Conservation (phyloP, 2,113 vertebrate genomes). For the Herpetotheres cachinnans region DNA sequence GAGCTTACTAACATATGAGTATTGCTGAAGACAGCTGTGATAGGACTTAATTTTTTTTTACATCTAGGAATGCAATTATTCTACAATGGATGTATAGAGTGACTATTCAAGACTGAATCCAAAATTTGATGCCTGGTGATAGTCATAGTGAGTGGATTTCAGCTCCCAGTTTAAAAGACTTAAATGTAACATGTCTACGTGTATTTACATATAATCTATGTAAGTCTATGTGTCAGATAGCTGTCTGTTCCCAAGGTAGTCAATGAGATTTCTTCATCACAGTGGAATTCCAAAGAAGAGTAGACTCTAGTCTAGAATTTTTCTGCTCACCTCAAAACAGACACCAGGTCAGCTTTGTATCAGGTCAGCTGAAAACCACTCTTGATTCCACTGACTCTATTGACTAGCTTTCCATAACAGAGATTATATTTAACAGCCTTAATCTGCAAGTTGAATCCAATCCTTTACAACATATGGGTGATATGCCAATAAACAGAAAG, state of each 20-base stretch:
- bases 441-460: background rate
- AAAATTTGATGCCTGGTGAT: background rate
- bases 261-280: background rate
- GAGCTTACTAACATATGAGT: background rate
- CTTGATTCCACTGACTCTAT: background rate
- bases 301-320: background rate
- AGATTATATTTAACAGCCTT: background rate
- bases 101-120: background rate
- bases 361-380: background rate
- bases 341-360: background rate
- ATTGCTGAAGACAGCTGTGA: background rate
- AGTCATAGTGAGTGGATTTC: background rate
- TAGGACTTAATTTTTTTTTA: background rate
- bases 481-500: background rate
- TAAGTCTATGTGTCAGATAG: background rate
- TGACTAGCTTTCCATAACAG: background rate
- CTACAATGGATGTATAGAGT: background rate
- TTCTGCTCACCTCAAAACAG: background rate
- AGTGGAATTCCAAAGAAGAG: background rate
- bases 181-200: background rate
- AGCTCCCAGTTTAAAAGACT: background rate
- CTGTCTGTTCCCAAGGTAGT: background rate
- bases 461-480: background rate
- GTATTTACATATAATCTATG: background rate
- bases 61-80: background rate